Evolutionary conservation across 2,797 vertebrate genomes (phyloP), one percentile per base, ranked within the genome.

Genomic region (Sebastes oblongus): DNA sequence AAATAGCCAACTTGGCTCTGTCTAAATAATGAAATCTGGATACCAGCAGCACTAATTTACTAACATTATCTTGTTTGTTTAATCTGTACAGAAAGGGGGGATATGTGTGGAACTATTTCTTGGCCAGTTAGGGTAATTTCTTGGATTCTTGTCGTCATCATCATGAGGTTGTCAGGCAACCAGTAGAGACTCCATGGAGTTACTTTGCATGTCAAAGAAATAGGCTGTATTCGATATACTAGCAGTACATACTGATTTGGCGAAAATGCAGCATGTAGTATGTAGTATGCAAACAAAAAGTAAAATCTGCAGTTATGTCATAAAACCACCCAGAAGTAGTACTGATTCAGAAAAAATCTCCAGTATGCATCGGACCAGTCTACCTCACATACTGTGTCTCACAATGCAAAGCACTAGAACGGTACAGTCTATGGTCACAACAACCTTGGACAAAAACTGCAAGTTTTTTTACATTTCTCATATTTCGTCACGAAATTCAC

Each of bases 361-460:
- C 6, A 18, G 42, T 46, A 18, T 16, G 16, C 42, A 18, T 0
- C 42, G 7, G 42, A 46, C 42, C 16, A 46, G 16, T 46, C 42
- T 46, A 46, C 16, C 42, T 18, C 14, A 0, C 6, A 0, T 46
- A 46, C 42, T 46, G 42, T 0, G 1, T 46, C 42, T 18, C 16
- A 46, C 42, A 46, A 18, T 18, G 42, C 42, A 46, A 18, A 18
- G 0, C 3, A 0, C 42, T 46, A 46, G 16, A 46, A 46, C 6
- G 16, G 1, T 20, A 50, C 46, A 18, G 46, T 50, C 46, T 50
- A 50, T 50, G 46, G 42, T 50, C 3, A 50, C 7, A 46, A 46
- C 42, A 50, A 50, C 46, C 46, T 4, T 20, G 46, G 46, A 20
- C 18, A 50, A 20, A 50, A 50, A 20, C 18, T 20, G 46, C 18